Percentiles rank a stretch among this genome's conserved stretches.
phyloP scores from a whole-genome alignment of 2,888 invertebrate genomes.

The Pyrrhia umbra region DNA sequence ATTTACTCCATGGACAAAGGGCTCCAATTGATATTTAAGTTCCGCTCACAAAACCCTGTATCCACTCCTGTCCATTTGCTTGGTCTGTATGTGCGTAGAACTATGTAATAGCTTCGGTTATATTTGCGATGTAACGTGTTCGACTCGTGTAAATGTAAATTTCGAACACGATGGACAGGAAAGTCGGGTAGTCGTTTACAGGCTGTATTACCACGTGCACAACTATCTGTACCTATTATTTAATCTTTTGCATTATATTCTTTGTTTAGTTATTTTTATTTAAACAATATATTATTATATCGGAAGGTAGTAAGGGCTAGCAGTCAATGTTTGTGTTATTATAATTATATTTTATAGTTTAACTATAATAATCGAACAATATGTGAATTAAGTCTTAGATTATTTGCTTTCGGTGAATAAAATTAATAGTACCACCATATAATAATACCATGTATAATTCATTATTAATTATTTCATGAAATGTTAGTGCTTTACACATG shows the following conservation, averaged over 20 bases:
- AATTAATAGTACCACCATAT: constrained; percentile 57
- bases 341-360: constrained; percentile 57
- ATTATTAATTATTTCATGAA: constrained; percentile 61
- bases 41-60: background rate
- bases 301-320: constrained; percentile 57
- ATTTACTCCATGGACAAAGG: background rate
- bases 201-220: constrained; percentile 53
- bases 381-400: constrained; percentile 51
- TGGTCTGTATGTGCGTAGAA: background rate
- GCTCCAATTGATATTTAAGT: too few species aligned
- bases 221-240: constrained; percentile 55
- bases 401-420: constrained; percentile 61
- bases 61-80: background rate
- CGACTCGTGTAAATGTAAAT: constrained; percentile 29
- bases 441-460: constrained; percentile 59
- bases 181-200: constrained; percentile 42
- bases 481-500: constrained; percentile 72
- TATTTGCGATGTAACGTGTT: constrained; percentile 14
- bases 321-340: constrained; percentile 58
- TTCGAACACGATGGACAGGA: constrained; percentile 23
- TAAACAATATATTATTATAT: constrained; percentile 46
- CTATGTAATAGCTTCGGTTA: background rate
- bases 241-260: constrained; percentile 41
- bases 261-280: constrained; percentile 48
- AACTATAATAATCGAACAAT: constrained; percentile 58